Evolutionary conservation across 2,113 vertebrate genomes (phyloP), one percentile per base, ranked within the genome.

Genomic region (Malurus alboscapulatus): DNA sequence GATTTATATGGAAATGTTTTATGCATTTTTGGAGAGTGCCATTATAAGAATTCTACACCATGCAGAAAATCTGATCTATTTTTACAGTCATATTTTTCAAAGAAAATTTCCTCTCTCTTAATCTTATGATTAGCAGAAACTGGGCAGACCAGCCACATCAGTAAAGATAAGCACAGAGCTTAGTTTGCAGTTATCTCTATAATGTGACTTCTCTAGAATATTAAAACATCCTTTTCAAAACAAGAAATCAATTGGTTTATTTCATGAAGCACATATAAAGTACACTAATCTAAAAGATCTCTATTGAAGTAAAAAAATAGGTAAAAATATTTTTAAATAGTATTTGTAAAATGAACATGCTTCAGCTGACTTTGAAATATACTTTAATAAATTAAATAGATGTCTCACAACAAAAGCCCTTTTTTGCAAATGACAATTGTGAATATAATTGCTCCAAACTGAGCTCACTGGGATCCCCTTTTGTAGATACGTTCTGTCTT

Each of bases 391-490:
- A 80, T 84, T 45, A 30, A 80, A 53, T 19, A 12, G 1, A 3
- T 29, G 4, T 57, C 26, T 73, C 10, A 32, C 5, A 29, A n/a
- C 5, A 84, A 69, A 76, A 80, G 1, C 2, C 1, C 3, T 55
- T 68, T 59, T 19, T 32, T 15, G 51, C 2, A 45, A 22, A 47
- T 51, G 4, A 44, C 0, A 3, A 21, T n/a, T 4, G 1, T 50
- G 27, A 73, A 59, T 42, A 30, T 21, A 54, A 50, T 65, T 69
- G 12, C 32, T 90, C 34, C 18, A 71, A 74, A 48, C 4, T 1
- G 5, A 57, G 17, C 1, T 32, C n/a, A 9, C 12, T 38, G 47
- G 14, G 7, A 45, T 1, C 0, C 2, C 3, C 1, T 61, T 57
- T 32, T 48, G 1, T 15, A 14, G 24, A 8, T 16, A 7, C 5